Percentiles rank a stretch among this genome's conserved stretches.
Conservation (phyloP, 2,113 vertebrate genomes). For the Sula dactylatra region DNA sequence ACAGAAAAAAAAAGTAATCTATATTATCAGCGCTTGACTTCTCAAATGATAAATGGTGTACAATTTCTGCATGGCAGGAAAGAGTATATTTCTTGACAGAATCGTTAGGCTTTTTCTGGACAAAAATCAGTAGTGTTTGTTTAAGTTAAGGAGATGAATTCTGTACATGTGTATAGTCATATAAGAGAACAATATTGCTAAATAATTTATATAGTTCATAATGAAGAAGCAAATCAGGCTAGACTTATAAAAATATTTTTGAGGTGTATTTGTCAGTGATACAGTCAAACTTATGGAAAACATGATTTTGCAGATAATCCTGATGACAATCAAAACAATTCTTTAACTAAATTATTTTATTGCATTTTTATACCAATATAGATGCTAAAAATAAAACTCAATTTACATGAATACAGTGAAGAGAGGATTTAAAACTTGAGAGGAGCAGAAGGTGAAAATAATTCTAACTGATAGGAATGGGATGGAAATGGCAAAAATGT, state of each 20-base stretch:
- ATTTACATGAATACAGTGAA: neutral
- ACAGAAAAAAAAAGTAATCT: neutral
- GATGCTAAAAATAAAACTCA: neutral
- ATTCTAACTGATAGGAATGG: neutral
- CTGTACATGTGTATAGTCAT: neutral
- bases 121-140: neutral
- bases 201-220: neutral
- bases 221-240: neutral
- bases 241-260: neutral
- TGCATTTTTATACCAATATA: neutral
- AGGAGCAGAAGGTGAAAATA: neutral
- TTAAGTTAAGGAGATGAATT: neutral
- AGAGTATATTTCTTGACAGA: neutral
- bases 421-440: neutral
- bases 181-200: neutral
- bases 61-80: neutral
- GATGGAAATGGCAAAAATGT: neutral
- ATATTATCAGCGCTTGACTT: neutral
- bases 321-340: neutral
- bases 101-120: neutral
- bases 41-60: neutral
- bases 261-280: neutral
- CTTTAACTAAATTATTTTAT: neutral
- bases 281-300: neutral
- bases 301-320: neutral